phyloP scores from a whole-genome alignment of 1,140 invertebrate genomes.

The Hetaerina americana region DNA sequence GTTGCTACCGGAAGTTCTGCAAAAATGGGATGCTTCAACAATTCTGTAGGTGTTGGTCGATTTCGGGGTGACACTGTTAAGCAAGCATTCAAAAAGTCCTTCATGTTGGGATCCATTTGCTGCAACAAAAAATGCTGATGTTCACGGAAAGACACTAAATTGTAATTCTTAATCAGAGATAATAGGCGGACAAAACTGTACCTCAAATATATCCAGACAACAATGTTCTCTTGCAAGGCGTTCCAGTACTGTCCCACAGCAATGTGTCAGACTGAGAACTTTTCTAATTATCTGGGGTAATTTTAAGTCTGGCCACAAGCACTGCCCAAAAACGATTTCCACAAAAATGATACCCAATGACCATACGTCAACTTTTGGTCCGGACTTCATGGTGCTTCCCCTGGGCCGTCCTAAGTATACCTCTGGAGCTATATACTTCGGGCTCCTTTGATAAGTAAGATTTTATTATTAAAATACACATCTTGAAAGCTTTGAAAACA shows the following conservation, averaged over 20 bases:
- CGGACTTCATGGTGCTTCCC: slow-evolving; percentile 20
- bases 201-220: slow-evolving; percentile 47
- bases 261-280: slow-evolving; percentile 53
- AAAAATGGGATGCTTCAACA: slow-evolving; percentile 39
- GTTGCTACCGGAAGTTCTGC: slow-evolving; percentile 6
- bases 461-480: slow-evolving; percentile 6
- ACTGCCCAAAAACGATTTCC: slow-evolving; percentile 49
- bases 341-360: slow-evolving; percentile 75
- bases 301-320: slow-evolving; percentile 57
- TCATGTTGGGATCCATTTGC: slow-evolving; percentile 43
- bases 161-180: too few species aligned
- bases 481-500: too few species aligned
- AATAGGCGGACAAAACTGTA: too few species aligned
- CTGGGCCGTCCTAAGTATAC: slow-evolving; percentile 45
- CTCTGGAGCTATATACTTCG: slow-evolving; percentile 78
- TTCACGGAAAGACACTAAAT: too few species aligned
- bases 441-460: slow-evolving; percentile 35
- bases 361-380: slow-evolving; percentile 78
- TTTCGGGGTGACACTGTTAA: slow-evolving; percentile 48
- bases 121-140: slow-evolving; percentile 27
- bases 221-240: slow-evolving; percentile 64
- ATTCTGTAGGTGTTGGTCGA: slow-evolving; percentile 43
- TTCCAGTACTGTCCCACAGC: slow-evolving; percentile 47
- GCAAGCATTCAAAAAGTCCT: slow-evolving; percentile 50
- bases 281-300: slow-evolving; percentile 57